Evolutionary conservation across 2,797 vertebrate species (phyloP).

Genomic region (Takifugu rubripes): DNA sequence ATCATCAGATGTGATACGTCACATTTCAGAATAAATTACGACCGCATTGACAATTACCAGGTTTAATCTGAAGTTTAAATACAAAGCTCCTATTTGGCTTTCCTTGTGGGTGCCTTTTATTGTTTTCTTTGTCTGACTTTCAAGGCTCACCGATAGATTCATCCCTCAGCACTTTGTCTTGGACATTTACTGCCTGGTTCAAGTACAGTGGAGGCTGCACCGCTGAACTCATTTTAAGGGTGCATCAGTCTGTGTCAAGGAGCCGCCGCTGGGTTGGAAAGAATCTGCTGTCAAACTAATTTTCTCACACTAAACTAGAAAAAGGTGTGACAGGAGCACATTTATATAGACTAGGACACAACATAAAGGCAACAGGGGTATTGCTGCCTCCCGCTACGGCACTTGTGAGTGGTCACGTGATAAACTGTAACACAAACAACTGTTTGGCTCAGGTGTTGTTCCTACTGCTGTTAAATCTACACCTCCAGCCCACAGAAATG

Average conservation of each 20-base stretch:
- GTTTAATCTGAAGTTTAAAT: no score
- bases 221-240: slow-evolving; percentile 28
- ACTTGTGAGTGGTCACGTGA: slow-evolving; percentile 4
- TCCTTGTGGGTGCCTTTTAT: no score
- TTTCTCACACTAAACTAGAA: slow-evolving; percentile 3
- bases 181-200: slow-evolving; percentile 38
- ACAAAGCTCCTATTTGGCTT: no score
- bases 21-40: no score
- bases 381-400: slow-evolving; percentile 11
- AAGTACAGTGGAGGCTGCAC: slow-evolving; percentile 17
- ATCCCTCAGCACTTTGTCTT: slow-evolving; percentile 23
- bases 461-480: background rate
- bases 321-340: slow-evolving; percentile 7
- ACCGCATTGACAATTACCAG: no score
- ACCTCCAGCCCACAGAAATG: background rate
- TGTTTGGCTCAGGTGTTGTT: slow-evolving; percentile 26
- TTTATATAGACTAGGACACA: slow-evolving; percentile 7
- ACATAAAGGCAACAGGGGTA: background rate
- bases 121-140: slow-evolving; percentile 7
- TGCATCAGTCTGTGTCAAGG: slow-evolving; percentile 16
- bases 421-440: slow-evolving; percentile 6
- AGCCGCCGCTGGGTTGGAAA: slow-evolving; percentile 17
- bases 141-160: slow-evolving; percentile 5
- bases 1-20: no score
- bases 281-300: slow-evolving; percentile 20